Conservation (phyloP, 2,888 invertebrate genomes). For the Notodonta ziczac region DNA sequence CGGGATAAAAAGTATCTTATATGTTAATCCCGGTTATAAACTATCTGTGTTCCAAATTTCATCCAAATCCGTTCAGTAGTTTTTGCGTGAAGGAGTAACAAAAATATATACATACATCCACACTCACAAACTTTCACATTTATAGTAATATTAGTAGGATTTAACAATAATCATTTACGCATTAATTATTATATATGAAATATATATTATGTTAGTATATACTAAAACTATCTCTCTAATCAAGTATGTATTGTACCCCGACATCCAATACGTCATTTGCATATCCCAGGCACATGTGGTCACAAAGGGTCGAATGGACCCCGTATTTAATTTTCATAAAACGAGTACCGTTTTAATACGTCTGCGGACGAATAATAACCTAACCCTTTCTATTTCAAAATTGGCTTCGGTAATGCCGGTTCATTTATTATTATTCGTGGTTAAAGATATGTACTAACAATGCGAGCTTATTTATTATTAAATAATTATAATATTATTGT, state of each 20-base stretch:
- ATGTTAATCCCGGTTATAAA: no score
- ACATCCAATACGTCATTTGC: slow-evolving; percentile 80
- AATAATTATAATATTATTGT: background rate
- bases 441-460: slow-evolving; percentile 8
- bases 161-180: no score
- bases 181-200: no score
- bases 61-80: no score
- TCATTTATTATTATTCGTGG: slow-evolving; percentile 55
- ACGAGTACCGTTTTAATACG: slow-evolving; percentile 79
- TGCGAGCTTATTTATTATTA: background rate
- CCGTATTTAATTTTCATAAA: slow-evolving; percentile 83
- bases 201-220: slow-evolving; percentile 11
- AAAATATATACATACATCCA: no score
- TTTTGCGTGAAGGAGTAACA: no score
- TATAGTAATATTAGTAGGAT: no score
- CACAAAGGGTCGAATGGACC: slow-evolving; percentile 73
- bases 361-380: slow-evolving; percentile 74
- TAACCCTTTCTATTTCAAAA: slow-evolving; percentile 75
- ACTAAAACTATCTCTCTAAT: slow-evolving; percentile 47
- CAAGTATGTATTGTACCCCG: slow-evolving; percentile 62
- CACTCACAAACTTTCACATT: no score
- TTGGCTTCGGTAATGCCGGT: slow-evolving; percentile 62
- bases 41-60: no score
- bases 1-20: no score
- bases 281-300: slow-evolving; percentile 81